Conservation (phyloP, 2,888 invertebrate species). For the Eupithecia pulchellata region DNA sequence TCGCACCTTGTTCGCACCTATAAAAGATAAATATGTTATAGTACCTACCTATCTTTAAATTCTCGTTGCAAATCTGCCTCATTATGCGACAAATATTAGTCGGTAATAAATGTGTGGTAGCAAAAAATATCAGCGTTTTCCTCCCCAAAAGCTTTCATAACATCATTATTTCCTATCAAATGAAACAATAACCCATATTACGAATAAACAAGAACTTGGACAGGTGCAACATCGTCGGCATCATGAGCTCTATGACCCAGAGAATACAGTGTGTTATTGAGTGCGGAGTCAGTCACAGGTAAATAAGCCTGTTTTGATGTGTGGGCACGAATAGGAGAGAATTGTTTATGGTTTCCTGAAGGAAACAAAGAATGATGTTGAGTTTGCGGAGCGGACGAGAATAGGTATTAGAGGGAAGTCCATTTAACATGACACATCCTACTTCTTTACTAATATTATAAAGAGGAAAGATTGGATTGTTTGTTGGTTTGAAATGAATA, state of each 20-base stretch:
- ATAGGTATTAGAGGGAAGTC: background rate
- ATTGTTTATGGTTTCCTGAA: slow-evolving; percentile 77
- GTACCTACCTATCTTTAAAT: background rate
- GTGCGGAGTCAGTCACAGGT: slow-evolving; percentile 50
- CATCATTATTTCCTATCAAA: slow-evolving; percentile 51
- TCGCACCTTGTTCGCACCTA: too few species aligned
- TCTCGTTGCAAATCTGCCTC: background rate
- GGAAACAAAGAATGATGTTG: slow-evolving; percentile 62
- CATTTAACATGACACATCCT: background rate
- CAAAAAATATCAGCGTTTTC: background rate
- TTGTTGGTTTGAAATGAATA: too few species aligned
- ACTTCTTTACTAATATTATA: too few species aligned
- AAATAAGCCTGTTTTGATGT: slow-evolving; percentile 76
- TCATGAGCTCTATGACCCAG: slow-evolving; percentile 40
- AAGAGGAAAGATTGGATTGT: too few species aligned
- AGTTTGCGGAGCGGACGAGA: slow-evolving; percentile 30
- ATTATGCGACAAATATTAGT: background rate
- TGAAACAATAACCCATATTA: slow-evolving; percentile 70
- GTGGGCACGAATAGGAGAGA: slow-evolving; percentile 68
- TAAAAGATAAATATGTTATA: background rate
- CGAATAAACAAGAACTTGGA: slow-evolving; percentile 58
- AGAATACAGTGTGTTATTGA: slow-evolving; percentile 17
- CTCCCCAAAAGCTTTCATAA: slow-evolving; percentile 17
- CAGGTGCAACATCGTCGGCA: slow-evolving; percentile 44
- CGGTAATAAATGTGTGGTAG: background rate